Conservation (phyloP, 2,888 invertebrate genomes). For the Eumerus sabulonum region DNA sequence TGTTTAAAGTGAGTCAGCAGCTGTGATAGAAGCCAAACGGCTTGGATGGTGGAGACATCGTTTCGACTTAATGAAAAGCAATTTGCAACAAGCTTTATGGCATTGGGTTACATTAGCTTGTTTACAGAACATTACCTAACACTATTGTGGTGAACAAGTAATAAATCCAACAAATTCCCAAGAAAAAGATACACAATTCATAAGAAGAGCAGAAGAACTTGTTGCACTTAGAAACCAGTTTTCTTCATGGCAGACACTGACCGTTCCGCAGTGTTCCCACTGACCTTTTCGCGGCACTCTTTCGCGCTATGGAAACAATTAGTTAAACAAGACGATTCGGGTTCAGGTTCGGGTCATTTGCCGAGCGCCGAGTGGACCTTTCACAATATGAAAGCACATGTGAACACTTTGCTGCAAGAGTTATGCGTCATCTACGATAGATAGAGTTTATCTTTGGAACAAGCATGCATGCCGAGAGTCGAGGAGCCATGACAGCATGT, state of each 20-base stretch:
- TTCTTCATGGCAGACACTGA: slow-evolving; percentile 3
- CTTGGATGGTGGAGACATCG: too few species aligned
- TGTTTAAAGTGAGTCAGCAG: too few species aligned
- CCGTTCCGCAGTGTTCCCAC: slow-evolving; percentile 8
- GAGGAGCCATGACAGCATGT: background rate
- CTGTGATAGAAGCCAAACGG: too few species aligned
- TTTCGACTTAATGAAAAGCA: too few species aligned
- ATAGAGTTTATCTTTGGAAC: slow-evolving; percentile 48
- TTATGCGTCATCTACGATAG: slow-evolving; percentile 35
- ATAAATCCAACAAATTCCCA: too few species aligned
- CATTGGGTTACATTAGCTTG: too few species aligned
- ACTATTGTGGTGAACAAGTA: too few species aligned
- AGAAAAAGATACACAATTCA: background rate
- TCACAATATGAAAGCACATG: slow-evolving; percentile 11
- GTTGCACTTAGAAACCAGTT: slow-evolving; percentile 10
- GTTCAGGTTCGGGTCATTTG: slow-evolving; percentile 19
- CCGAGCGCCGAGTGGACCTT: slow-evolving; percentile 19
- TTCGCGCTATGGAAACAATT: slow-evolving; percentile 1
- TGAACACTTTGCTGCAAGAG: slow-evolving; percentile 9
- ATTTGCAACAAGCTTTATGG: too few species aligned
- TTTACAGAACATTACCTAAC: too few species aligned
- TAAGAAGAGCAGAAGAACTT: background rate
- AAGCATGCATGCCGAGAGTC: background rate
- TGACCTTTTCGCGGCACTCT: too few species aligned
- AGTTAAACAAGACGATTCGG: slow-evolving; percentile 11